Conservation (phyloP, 2,113 vertebrate species). For the Siphamia tubifer region DNA sequence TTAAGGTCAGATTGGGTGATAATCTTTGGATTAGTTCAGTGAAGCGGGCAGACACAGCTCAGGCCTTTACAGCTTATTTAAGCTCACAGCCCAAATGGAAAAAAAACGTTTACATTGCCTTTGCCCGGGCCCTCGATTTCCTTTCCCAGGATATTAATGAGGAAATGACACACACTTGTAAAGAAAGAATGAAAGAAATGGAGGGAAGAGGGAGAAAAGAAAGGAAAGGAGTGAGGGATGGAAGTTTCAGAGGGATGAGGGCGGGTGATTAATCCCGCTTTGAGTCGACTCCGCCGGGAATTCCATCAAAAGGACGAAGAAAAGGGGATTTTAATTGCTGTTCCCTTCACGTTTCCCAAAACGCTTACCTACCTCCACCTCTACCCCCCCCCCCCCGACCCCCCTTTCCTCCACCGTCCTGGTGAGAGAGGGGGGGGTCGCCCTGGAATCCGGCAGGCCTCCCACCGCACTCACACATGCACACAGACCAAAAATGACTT, state of each 20-base stretch:
- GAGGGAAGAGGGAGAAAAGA: constrained; percentile 36
- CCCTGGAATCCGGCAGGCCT: constrained; percentile 74
- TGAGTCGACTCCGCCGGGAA: constrained; percentile 76
- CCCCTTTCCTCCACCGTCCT: constrained; percentile 40
- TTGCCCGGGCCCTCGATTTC: constrained; percentile 50
- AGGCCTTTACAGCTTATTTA: constrained; percentile 26
- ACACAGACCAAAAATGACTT: constrained; percentile 70
- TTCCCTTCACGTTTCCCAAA: constrained; percentile 72
- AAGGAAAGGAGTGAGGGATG: constrained; percentile 60
- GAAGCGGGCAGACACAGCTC: background rate
- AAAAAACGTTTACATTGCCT: constrained; percentile 43
- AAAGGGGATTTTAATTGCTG: constrained; percentile 79
- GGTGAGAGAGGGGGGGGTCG: constrained; percentile 64
- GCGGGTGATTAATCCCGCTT: constrained; percentile 78
- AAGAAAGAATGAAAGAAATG: constrained; percentile 37
- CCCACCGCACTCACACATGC: constrained; percentile 42
- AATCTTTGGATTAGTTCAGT: constrained; percentile 8
- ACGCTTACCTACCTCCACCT: constrained; percentile 73
- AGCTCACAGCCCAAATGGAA: constrained; percentile 1
- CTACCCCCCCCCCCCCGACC: constrained; percentile 19
- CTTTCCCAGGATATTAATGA: constrained; percentile 81
- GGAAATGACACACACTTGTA: constrained; percentile 80
- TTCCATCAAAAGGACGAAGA: constrained; percentile 79
- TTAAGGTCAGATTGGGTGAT: constrained; percentile 11
- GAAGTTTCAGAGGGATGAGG: constrained; percentile 69